A percentile compares a stretch with the other conserved stretches of the same genome.
Conservation (phyloP, 2,797 vertebrate genomes). For the Micrastur ruficollis region DNA sequence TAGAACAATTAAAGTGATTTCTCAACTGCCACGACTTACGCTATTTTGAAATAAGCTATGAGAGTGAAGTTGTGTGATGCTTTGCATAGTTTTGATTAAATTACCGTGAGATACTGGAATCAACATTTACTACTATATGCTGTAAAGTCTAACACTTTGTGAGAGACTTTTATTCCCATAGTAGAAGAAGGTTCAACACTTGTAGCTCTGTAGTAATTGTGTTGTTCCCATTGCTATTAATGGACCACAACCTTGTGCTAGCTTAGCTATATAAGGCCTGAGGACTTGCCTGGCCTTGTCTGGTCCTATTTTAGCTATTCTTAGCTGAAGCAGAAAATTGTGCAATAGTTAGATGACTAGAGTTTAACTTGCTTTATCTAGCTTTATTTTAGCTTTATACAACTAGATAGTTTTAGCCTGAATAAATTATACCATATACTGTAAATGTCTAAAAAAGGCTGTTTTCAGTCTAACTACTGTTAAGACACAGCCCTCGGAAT, state of each 20-base stretch:
- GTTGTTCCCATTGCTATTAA: neutral
- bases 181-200: neutral
- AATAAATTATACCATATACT: neutral
- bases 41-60: constrained; percentile 36
- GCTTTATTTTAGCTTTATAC: neutral
- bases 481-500: neutral
- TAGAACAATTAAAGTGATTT: constrained; percentile 55
- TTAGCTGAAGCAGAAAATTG: neutral
- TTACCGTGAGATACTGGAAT: neutral
- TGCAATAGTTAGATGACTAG: neutral
- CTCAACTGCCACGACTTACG: neutral
- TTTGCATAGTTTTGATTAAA: neutral
- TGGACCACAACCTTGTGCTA: neutral
- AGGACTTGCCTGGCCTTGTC: neutral
- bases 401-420: neutral
- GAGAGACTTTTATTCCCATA: neutral
- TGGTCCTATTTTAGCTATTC: neutral
- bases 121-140: neutral
- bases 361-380: neutral
- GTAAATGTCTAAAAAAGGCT: neutral
- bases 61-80: neutral
- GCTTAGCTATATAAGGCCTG: neutral
- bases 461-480: neutral
- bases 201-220: neutral
- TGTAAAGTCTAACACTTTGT: neutral